Conservation (phyloP, 2,888 invertebrate genomes). For the Anticlea derivata region DNA sequence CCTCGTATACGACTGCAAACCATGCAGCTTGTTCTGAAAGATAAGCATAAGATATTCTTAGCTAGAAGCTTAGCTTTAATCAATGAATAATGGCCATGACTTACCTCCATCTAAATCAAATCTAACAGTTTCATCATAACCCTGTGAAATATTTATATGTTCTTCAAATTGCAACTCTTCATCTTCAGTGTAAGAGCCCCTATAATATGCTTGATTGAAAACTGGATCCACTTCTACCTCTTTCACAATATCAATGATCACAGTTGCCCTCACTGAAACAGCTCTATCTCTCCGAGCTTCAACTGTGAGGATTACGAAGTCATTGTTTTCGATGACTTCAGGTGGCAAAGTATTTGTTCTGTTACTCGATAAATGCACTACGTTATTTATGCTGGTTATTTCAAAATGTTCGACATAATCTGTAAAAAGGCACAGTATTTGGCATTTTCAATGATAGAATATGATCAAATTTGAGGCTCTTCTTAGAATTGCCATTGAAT, state of each 20-base stretch:
- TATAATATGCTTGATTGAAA: slow-evolving; percentile 54
- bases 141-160: slow-evolving; percentile 44
- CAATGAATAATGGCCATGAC: background rate
- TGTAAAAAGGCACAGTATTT: slow-evolving; percentile 32
- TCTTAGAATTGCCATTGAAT: too few species aligned
- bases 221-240: slow-evolving; percentile 42
- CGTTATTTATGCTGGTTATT: slow-evolving; percentile 38
- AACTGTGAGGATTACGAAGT: slow-evolving; percentile 58
- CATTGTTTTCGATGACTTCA: slow-evolving; percentile 42
- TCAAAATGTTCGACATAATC: slow-evolving; percentile 48
- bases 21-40: slow-evolving; percentile 40
- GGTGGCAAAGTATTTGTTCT: slow-evolving; percentile 35
- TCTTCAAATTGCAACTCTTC: slow-evolving; percentile 44
- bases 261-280: slow-evolving; percentile 47
- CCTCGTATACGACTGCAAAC: slow-evolving; percentile 35
- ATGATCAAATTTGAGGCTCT: too few species aligned
- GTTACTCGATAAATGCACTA: slow-evolving; percentile 40
- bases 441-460: too few species aligned
- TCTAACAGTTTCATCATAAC: slow-evolving; percentile 51
- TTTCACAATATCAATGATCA: slow-evolving; percentile 51
- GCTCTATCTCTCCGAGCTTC: slow-evolving; percentile 57
- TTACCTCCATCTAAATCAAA: slow-evolving; percentile 56
- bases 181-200: slow-evolving; percentile 45
- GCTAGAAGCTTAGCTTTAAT: too few species aligned
- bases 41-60: too few species aligned